Percentiles rank a stretch among this genome's conserved stretches.
Evolutionary conservation across 2,113 vertebrate genomes (phyloP).

Genomic region (Anoplopoma fimbria): DNA sequence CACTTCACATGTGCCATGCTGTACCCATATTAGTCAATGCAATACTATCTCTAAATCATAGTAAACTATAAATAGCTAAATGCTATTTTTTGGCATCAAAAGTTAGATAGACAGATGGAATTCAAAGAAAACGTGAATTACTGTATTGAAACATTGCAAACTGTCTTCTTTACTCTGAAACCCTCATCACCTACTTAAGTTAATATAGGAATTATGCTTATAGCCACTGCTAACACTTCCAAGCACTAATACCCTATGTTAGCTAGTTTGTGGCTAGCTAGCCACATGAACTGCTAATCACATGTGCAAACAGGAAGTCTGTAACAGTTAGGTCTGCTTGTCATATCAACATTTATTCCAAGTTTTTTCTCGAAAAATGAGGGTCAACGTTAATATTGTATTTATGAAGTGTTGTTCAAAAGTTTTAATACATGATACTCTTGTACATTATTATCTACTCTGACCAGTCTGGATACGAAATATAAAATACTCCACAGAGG

Average conservation of each 20-base stretch:
- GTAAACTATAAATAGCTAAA: too few relatives aligned
- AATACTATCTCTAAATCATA: background rate
- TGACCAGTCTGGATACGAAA: background rate
- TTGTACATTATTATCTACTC: background rate
- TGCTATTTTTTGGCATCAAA: too few relatives aligned
- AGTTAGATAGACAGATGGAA: too few relatives aligned
- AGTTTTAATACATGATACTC: background rate
- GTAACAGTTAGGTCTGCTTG: background rate
- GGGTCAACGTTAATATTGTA: background rate
- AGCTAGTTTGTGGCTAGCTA: background rate
- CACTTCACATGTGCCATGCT: constrained; percentile 23
- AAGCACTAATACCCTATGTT: background rate
- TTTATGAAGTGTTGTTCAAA: background rate
- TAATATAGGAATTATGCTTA: background rate
- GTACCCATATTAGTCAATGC: constrained; percentile 14
- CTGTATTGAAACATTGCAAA: background rate
- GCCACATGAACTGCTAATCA: background rate
- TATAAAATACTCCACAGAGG: background rate
- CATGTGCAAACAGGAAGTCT: background rate
- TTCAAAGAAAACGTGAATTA: too few relatives aligned
- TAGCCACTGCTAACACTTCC: background rate
- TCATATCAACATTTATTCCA: background rate
- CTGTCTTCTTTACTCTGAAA: background rate
- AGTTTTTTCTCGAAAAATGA: background rate
- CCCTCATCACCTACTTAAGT: background rate